These are phyloP conservation scores for Cervus canadensis DNA, from an alignment of 2,113 vertebrate genomes.

Conservation along the genomic window DNA sequence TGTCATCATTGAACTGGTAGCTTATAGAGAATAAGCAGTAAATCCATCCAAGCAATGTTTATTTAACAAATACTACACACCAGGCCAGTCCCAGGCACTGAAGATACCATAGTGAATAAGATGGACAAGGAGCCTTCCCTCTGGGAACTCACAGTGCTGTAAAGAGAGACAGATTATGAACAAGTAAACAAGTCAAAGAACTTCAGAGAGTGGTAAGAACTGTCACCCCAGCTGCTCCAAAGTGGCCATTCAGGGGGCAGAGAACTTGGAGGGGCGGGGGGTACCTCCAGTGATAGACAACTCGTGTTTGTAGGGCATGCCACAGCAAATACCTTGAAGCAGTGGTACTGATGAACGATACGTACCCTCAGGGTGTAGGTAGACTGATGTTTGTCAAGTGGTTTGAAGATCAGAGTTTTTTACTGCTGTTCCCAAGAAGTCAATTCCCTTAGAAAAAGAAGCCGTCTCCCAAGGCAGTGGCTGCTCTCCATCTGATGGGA, in stretches of 20 bases:
- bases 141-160: neutral
- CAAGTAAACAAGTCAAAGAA: neutral
- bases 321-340: neutral
- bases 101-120: neutral
- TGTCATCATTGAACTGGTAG: neutral
- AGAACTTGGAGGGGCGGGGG: neutral
- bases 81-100: neutral
- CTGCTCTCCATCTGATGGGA: neutral
- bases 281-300: neutral
- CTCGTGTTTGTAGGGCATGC: neutral
- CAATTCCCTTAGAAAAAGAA: slow-evolving; percentile 1
- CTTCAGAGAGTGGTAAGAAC: neutral
- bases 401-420: slow-evolving; percentile 1
- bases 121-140: neutral
- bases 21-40: neutral
- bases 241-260: neutral
- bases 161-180: neutral
- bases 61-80: neutral
- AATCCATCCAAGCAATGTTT: neutral
- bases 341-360: neutral
- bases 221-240: neutral
- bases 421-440: neutral
- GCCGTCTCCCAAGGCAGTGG: neutral
- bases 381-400: neutral
- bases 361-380: neutral